phyloP scores from a whole-genome alignment of 2,797 vertebrate genomes.

The Hipposideros larvatus region DNA sequence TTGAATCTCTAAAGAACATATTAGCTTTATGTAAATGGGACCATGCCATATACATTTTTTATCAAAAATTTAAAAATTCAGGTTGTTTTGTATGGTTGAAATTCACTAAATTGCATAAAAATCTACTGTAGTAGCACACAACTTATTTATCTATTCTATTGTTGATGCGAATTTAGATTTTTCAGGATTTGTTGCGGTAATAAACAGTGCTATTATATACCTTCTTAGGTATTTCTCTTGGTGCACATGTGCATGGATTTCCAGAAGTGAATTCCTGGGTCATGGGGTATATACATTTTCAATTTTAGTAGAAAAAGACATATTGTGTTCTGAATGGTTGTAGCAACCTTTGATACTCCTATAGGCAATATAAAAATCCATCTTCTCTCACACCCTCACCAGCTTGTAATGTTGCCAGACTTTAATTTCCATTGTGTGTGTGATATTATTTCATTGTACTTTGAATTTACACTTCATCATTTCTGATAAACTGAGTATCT shows the following conservation, averaged over 20 bases:
- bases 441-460: slow-evolving; percentile 25
- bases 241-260: background rate
- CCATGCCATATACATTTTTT: background rate
- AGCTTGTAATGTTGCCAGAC: background rate
- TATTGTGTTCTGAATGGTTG: background rate
- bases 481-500: slow-evolving; percentile 45
- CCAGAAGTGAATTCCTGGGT: background rate
- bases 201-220: background rate
- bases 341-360: background rate
- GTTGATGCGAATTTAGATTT: background rate
- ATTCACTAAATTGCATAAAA: background rate
- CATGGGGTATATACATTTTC: background rate
- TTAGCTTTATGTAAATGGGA: background rate
- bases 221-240: slow-evolving; percentile 11
- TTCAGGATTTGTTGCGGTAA: slow-evolving; percentile 10
- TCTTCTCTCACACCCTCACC: background rate
- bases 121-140: background rate
- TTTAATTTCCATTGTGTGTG: slow-evolving; percentile 43
- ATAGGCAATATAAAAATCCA: background rate
- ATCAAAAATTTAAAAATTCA: background rate
- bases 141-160: background rate
- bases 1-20: background rate
- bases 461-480: slow-evolving; percentile 50
- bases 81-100: background rate
- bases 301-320: slow-evolving; percentile 30